These are phyloP conservation scores for Synanceia verrucosa DNA, from an alignment of 2,797 vertebrate genomes.

Conservation along the genomic window DNA sequence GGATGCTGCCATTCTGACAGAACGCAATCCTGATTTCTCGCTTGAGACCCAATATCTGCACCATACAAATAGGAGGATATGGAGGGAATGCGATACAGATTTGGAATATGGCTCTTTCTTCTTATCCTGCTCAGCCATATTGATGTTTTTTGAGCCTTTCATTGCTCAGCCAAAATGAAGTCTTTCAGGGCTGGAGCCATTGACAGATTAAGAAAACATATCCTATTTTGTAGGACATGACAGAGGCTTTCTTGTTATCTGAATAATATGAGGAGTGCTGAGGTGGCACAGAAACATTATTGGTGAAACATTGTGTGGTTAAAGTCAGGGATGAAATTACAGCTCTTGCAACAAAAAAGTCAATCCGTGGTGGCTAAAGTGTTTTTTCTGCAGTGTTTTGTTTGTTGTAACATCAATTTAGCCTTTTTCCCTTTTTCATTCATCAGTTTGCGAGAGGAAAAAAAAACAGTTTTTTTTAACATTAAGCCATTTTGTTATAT, in stretches of 20 bases:
- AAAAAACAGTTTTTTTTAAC: constrained; percentile 14
- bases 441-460: background rate
- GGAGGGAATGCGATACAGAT: constrained; percentile 66
- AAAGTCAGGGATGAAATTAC: constrained; percentile 65
- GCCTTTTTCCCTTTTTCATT: constrained; percentile 8
- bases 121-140: constrained; percentile 82
- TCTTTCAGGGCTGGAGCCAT: constrained; percentile 71
- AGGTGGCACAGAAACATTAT: constrained; percentile 64
- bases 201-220: constrained; percentile 82
- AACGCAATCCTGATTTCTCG: constrained; percentile 75
- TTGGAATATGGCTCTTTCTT: constrained; percentile 78
- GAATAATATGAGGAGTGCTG: constrained; percentile 76
- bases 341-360: constrained; percentile 42
- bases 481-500: constrained; percentile 30
- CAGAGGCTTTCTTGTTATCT: constrained; percentile 74
- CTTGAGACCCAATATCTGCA: constrained; percentile 80
- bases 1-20: constrained; percentile 61
- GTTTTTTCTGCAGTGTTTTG: constrained; percentile 17
- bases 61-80: constrained; percentile 80
- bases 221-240: constrained; percentile 74
- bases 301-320: constrained; percentile 65
- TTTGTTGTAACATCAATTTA: constrained; percentile 13
- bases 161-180: constrained; percentile 81
- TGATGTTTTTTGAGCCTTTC: constrained; percentile 80
- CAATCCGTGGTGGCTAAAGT: constrained; percentile 26